phyloP scores from a whole-genome alignment of 2,113 vertebrate species.

The Saimiri boliviensis region DNA sequence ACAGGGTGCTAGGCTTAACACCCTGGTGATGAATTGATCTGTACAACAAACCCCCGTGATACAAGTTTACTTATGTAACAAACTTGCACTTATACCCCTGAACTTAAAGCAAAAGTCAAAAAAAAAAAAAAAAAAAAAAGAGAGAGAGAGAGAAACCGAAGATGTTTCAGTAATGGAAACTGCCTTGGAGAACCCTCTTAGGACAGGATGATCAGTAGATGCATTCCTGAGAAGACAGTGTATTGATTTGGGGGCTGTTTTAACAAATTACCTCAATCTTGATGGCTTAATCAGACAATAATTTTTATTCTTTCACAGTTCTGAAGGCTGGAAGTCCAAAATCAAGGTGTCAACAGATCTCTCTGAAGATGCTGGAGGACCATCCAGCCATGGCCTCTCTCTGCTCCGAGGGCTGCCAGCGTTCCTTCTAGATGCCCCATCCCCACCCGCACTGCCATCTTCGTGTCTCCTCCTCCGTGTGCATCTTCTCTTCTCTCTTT shows the following conservation, averaged over 20 bases:
- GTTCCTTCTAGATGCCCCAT: too few relatives aligned
- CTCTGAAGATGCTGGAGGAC: neutral
- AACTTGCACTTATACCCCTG: too few relatives aligned
- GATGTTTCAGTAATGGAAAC: neutral
- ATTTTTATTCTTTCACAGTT: too few relatives aligned
- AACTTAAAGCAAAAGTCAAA: too few relatives aligned
- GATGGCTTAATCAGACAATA: neutral
- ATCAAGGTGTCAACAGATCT: neutral
- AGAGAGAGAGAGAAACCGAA: neutral
- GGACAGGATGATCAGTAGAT: accelerated
- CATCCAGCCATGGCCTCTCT: neutral
- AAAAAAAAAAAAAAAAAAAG: too few relatives aligned
- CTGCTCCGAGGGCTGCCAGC: accelerated
- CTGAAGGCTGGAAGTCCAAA: neutral
- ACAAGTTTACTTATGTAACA: too few relatives aligned
- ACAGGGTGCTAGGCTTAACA: too few relatives aligned
- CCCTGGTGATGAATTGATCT: too few relatives aligned
- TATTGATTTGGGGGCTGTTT: accelerated
- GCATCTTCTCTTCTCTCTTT: neutral
- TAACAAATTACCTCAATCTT: neutral
- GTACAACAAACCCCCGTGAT: too few relatives aligned
- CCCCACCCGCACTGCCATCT: accelerated
- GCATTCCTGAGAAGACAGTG: neutral
- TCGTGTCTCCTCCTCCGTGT: accelerated
- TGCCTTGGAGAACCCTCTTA: neutral